Evolutionary conservation across 2,888 invertebrate genomes (phyloP).

Genomic region (Anarsia innoxiella): DNA sequence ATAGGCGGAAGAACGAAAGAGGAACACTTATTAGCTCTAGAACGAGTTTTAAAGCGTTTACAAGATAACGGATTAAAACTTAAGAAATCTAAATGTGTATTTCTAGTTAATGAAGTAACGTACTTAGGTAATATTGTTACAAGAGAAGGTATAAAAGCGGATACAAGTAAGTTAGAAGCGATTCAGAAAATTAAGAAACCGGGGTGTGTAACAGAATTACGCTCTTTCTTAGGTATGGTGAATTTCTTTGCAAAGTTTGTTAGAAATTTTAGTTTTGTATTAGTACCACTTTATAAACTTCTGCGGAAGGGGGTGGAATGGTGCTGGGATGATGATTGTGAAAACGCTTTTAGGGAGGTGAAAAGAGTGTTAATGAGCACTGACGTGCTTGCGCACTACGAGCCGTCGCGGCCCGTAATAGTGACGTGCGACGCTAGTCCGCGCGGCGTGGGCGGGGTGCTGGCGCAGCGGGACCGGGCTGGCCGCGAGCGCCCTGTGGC

Average conservation of each 20-base stretch:
- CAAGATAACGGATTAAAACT: neutral
- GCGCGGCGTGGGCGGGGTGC: neutral
- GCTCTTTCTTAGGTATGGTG: slow-evolving; percentile 1
- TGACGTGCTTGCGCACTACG: neutral
- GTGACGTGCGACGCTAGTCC: neutral
- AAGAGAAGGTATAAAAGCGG: neutral
- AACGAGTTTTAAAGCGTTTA: neutral
- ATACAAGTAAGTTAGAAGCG: neutral
- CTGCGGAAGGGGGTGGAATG: neutral
- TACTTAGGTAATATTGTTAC: neutral
- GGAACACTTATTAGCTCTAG: neutral
- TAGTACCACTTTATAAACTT: neutral
- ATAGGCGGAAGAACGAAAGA: no score
- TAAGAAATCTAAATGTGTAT: neutral
- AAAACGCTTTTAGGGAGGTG: neutral
- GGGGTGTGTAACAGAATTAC: neutral
- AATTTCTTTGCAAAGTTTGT: neutral
- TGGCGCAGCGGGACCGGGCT: neutral
- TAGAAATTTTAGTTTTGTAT: neutral
- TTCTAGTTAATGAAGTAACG: neutral
- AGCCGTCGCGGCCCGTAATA: neutral
- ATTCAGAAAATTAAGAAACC: neutral
- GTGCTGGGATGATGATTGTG: neutral
- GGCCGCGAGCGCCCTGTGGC: slow-evolving; percentile 12
- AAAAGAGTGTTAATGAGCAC: neutral